phyloP scores from a whole-genome alignment of 2,888 invertebrate genomes.

The Stenchaetothrips biformis region DNA sequence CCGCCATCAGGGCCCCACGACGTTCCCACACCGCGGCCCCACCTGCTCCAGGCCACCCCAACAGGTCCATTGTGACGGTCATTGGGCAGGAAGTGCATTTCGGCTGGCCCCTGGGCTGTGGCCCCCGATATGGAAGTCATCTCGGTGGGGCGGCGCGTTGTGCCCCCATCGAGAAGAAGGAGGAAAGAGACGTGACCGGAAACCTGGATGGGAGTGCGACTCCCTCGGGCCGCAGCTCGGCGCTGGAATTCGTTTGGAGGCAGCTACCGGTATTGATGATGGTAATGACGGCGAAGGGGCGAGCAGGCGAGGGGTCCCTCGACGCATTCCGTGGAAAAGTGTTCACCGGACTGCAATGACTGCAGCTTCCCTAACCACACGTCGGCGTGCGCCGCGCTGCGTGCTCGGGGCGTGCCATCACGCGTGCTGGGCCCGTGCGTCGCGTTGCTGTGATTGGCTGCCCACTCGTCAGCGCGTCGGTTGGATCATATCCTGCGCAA shows the following conservation, averaged over 20 bases:
- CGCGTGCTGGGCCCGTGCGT: too few relatives aligned
- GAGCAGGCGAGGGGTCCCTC: too few relatives aligned
- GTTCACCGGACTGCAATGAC: too few relatives aligned
- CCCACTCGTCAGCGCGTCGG: too few relatives aligned
- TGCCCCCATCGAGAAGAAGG: neutral
- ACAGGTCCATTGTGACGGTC: neutral
- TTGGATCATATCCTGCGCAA: too few relatives aligned
- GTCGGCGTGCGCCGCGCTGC: too few relatives aligned
- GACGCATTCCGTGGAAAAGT: neutral
- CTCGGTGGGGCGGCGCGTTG: neutral
- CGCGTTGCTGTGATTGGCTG: too few relatives aligned
- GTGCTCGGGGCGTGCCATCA: too few relatives aligned
- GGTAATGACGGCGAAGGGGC: too few relatives aligned
- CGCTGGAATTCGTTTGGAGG: too few relatives aligned
- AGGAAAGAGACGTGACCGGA: neutral
- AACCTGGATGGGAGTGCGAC: neutral
- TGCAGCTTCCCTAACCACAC: too few relatives aligned
- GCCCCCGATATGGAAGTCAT: slow-evolving; percentile 19
- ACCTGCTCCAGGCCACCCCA: neutral
- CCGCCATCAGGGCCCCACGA: neutral
- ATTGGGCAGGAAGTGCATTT: slow-evolving; percentile 3
- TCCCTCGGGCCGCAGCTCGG: neutral
- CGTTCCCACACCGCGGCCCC: neutral
- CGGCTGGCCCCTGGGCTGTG: neutral
- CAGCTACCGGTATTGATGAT: too few relatives aligned